These are phyloP conservation scores for Carapus acus DNA, from an alignment of 2,797 vertebrate genomes.

Conservation along the genomic window DNA sequence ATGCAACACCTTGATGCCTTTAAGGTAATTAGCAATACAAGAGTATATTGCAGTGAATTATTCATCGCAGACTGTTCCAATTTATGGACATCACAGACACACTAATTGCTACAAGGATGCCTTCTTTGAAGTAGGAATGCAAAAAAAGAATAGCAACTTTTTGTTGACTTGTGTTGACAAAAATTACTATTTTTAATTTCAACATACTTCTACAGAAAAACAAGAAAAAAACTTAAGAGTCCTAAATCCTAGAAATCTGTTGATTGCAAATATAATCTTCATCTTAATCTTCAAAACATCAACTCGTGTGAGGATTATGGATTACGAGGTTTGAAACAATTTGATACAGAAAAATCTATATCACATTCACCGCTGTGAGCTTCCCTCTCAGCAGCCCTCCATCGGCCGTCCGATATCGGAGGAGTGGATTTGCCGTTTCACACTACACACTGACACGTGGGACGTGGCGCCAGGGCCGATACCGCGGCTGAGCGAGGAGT, in stretches of 20 bases:
- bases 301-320: neutral
- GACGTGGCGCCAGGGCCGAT: conserved; percentile 55
- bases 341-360: conserved; percentile 34
- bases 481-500: conserved; percentile 14
- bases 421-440: conserved; percentile 44
- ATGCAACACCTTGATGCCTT: conserved; percentile 7
- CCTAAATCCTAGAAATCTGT: too few species aligned
- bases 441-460: conserved; percentile 44
- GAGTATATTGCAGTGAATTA: conserved; percentile 18
- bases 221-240: conserved; percentile 1
- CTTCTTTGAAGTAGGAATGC: neutral
- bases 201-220: too few species aligned
- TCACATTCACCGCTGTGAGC: conserved; percentile 38
- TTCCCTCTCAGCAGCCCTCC: conserved; percentile 26
- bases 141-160: neutral
- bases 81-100: neutral
- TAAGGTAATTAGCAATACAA: conserved; percentile 24
- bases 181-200: too few species aligned
- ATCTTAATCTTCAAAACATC: too few species aligned
- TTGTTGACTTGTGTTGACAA: too few species aligned
- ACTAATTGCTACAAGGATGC: neutral
- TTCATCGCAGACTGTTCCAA: neutral
- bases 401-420: conserved; percentile 20
- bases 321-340: conserved; percentile 30
- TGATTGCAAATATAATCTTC: too few species aligned